Evolutionary conservation across 2,888 invertebrate species (phyloP), one percentile per base, ranked within the genome.

Genomic region (Phengaris arion): DNA sequence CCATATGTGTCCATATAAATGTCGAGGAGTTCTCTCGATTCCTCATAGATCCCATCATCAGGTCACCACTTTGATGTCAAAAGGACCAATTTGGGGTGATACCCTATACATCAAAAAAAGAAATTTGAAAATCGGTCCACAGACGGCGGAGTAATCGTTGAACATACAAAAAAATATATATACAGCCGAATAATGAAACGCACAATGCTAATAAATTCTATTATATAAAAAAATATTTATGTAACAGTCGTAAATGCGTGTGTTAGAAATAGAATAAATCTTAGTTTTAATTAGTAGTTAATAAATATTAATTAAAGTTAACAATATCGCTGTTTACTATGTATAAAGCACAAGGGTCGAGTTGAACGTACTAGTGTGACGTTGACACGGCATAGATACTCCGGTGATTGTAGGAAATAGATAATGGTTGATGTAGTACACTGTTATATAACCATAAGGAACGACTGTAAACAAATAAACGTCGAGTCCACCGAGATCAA

Each of bases 311-410:
- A 55, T 57, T 73, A 54, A 57, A 73, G 48, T 73, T 12, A 35
- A 73, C 55, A 55, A 54, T 45, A 64, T 64, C 35, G 64, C 35
- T 45, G 54, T 45, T 55, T 73, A 45, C 45, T 73, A 55, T 73
- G 73, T 54, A 54, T 54, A 54, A 45, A 35, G 55, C 8, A 45
- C 55, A 57, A 73, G 73, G 55, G 74, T 57, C 74, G 55, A 45
- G 74, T 74, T 74, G 55, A 59, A 59, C 12, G 57, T 59, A 59
- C 55, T 54, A 54, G 6, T 48, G 48, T 70, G 70, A 70, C 70
- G 69, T 69, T 48, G 72, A 54, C 54, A 13, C 22, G 52, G 35
- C 72, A 54, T 72, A 72, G 72, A 72, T 72, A 72, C 72, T 6
- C 10, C 35, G 72, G 72, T 8, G 52, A 52, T 52, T 6, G 70